phyloP scores from a whole-genome alignment of 2,888 invertebrate genomes.

The Cosmia pyralina region DNA sequence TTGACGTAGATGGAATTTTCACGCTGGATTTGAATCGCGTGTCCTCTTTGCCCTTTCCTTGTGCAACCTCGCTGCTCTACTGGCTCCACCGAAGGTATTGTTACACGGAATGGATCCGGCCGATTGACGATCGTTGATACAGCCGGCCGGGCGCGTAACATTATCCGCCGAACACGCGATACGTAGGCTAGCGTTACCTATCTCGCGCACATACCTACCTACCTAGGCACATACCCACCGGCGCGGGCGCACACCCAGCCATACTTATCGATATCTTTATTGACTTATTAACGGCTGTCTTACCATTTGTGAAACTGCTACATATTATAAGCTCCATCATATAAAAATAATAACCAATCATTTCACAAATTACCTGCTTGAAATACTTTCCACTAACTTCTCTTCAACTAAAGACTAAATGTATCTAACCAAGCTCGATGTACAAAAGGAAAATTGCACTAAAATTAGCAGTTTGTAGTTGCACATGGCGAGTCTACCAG shows the following conservation, averaged over 20 bases:
- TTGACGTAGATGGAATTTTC: neutral
- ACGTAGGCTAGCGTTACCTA: constrained; percentile 88
- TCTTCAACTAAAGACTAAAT: constrained; percentile 42
- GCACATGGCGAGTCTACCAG: constrained; percentile 49
- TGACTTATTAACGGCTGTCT: constrained; percentile 56
- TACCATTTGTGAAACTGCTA: constrained; percentile 52
- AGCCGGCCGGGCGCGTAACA: constrained; percentile 87
- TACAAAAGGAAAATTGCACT: constrained; percentile 57
- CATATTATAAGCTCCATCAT: constrained; percentile 51
- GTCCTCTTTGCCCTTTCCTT: constrained; percentile 34
- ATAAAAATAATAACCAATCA: constrained; percentile 60
- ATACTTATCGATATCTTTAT: constrained; percentile 64
- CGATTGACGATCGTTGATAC: constrained; percentile 90
- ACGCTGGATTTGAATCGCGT: neutral
- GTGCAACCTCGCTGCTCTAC: constrained; percentile 56
- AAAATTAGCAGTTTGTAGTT: constrained; percentile 60
- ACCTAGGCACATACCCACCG: constrained; percentile 49
- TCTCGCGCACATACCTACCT: constrained; percentile 69
- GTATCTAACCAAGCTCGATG: constrained; percentile 41
- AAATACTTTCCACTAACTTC: constrained; percentile 53
- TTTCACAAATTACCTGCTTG: constrained; percentile 38
- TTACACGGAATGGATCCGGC: constrained; percentile 89
- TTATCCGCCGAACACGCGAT: constrained; percentile 87
- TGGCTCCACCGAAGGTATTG: constrained; percentile 84
- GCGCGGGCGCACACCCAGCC: constrained; percentile 62